Evolutionary conservation across 2,888 invertebrate species (phyloP).

Genomic region (Aleiodes alternator): DNA sequence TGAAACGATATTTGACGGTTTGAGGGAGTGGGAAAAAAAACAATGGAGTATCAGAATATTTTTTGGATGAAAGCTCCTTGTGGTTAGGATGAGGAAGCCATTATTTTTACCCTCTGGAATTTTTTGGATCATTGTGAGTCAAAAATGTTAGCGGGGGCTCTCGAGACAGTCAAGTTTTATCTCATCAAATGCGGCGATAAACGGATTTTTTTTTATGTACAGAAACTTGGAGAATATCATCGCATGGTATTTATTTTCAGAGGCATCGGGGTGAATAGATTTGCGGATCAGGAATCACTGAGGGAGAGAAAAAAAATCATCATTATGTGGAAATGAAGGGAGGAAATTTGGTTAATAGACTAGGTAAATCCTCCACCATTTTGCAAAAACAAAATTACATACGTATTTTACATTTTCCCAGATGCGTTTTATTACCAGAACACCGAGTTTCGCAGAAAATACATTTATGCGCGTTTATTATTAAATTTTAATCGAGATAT

Average conservation of each 20-base stretch:
- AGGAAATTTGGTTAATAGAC: conserved; percentile 1
- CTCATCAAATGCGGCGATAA: not conserved
- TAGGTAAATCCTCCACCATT: conserved; percentile 24
- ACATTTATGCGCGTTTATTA: conserved; percentile 46
- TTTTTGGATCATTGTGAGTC: conserved; percentile 53
- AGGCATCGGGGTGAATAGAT: conserved; percentile 32
- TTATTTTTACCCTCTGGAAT: conserved; percentile 55
- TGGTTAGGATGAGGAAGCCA: conserved; percentile 42
- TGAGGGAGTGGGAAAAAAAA: too few relatives aligned
- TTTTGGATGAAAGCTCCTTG: not conserved
- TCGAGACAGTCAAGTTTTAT: conserved; percentile 29
- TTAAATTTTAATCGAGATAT: conserved; percentile 60
- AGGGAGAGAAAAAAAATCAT: conserved; percentile 21
- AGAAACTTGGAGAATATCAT: conserved; percentile 23
- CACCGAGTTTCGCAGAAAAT: conserved; percentile 52
- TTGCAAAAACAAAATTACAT: conserved; percentile 56
- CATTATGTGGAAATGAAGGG: not conserved
- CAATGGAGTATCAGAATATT: too few relatives aligned
- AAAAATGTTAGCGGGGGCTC: conserved; percentile 50
- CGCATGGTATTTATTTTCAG: conserved; percentile 23
- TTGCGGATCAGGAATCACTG: conserved; percentile 28
- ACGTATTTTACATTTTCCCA: conserved; percentile 59
- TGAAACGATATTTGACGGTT: not conserved
- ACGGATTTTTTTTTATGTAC: not conserved
- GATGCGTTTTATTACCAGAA: conserved; percentile 58